Base-by-base conservation (phyloP, 2,888 invertebrate species). In the Tuberolachnus salignus region DNA sequence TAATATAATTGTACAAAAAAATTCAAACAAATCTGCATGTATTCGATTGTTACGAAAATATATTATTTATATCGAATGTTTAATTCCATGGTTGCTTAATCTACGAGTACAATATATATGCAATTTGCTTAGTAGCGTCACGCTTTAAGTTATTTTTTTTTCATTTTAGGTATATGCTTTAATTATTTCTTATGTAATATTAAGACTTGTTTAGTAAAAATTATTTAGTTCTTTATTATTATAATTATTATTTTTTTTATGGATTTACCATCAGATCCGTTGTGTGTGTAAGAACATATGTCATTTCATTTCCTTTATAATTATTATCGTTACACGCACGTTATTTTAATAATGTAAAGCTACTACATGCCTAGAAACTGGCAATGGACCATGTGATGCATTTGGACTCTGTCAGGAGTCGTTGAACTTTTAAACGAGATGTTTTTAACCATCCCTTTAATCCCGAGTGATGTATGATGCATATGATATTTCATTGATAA, bases 321-420 rank as follows among this genome's bases (percentile, higher is more conserved):
- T 67, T 49, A 78, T 67, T 49, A 78, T 67, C 42, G 34, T 49
- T 78, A 55, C 66, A 46, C 14, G 49, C 42, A 57, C 21, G 75
- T 78, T 67, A 34, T 78, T 78, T 78, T 78, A 67, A 78, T 78
- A 55, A 66, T 75, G 34, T 34, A 67, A 57, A 57, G 51, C 16
- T 63, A 49, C 57, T 34, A 34, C 67, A 59, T 59, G 75, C 49
- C 59, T 69, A 19, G 16, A 66, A 67, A 55, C 66, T 78, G 75
- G 75, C 75, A 78, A 67, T 67, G 67, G 67, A 78, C 75, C 75
- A 78, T 69, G 59, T 57, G 59, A 78, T 78, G 49, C 59, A 42
- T 75, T 67, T 46, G 26, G 67, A 67, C 46, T 78, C 49, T 69
- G 75, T 75, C 16, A 34, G 23, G 51, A 49, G 49, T 78, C 75